phyloP scores from a whole-genome alignment of 2,113 vertebrate species.

The Pygoscelis antarcticus region DNA sequence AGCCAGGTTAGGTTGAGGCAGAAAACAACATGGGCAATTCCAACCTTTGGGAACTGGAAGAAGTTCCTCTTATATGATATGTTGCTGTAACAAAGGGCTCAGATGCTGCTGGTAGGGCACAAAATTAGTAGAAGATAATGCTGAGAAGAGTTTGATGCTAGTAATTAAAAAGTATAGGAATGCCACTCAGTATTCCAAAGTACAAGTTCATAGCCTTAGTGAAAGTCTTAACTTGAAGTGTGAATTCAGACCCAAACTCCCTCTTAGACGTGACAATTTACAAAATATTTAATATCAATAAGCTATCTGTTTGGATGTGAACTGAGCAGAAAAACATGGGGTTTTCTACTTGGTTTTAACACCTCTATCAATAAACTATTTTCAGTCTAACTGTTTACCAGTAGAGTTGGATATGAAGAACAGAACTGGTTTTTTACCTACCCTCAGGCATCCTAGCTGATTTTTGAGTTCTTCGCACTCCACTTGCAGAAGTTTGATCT shows the following conservation, averaged over 20 bases:
- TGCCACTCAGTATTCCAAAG: neutral
- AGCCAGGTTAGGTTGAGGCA: neutral
- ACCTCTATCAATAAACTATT: neutral
- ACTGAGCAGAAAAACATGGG: neutral
- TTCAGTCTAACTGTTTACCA: neutral
- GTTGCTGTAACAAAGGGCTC: neutral
- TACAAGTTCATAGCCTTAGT: neutral
- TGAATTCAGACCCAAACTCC: neutral
- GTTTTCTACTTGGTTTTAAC: neutral
- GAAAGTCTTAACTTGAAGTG: neutral
- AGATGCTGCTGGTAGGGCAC: neutral
- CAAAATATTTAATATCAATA: neutral
- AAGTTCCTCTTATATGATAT: fast-evolving
- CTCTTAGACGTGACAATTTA: neutral
- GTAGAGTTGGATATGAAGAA: neutral
- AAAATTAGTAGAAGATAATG: too few species aligned
- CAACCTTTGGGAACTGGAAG: neutral
- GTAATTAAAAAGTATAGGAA: neutral
- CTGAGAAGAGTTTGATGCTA: neutral
- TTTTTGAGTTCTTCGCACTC: constrained; percentile 38
- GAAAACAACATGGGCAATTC: neutral
- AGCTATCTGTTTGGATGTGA: neutral
- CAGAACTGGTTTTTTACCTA: neutral
- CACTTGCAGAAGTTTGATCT: constrained; percentile 25
- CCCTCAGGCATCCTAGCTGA: constrained; percentile 41